phyloP scores from a whole-genome alignment of 2,797 vertebrate genomes.

The Lithobates sylvaticus region DNA sequence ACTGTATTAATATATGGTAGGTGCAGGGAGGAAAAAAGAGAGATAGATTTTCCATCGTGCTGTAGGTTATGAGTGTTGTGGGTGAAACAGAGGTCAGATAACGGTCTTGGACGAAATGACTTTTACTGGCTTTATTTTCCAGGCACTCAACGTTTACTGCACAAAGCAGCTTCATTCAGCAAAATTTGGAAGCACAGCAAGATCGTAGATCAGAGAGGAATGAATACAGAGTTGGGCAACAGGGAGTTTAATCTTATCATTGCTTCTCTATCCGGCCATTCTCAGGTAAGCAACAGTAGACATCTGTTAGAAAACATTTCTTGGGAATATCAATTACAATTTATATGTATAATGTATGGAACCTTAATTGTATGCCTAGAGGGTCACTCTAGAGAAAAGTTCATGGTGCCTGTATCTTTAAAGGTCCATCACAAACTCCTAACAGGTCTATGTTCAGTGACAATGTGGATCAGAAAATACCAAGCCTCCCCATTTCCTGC shows the following conservation, averaged over 20 bases:
- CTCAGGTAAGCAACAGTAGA: constrained; percentile 7
- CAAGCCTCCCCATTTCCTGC: too few relatives aligned
- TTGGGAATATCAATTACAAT: background rate
- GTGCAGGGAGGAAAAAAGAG: background rate
- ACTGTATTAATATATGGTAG: constrained; percentile 16
- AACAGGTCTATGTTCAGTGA: too few relatives aligned
- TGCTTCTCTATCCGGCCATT: constrained; percentile 14
- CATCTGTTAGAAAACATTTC: constrained; percentile 10
- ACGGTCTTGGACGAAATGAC: constrained; percentile 40
- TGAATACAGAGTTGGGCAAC: constrained; percentile 27
- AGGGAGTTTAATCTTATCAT: constrained; percentile 28
- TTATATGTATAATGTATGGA: background rate
- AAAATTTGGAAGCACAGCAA: constrained; percentile 41
- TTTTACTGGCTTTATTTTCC: constrained; percentile 50
- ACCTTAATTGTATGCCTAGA: background rate
- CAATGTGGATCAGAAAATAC: too few relatives aligned
- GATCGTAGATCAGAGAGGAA: constrained; percentile 25
- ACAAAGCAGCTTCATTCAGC: constrained; percentile 50
- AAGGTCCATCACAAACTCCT: too few relatives aligned
- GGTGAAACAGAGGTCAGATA: constrained; percentile 45
- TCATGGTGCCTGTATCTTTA: background rate
- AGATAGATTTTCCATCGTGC: constrained; percentile 26
- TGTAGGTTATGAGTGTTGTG: constrained; percentile 31
- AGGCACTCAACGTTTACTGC: constrained; percentile 29
- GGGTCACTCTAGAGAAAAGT: background rate